These are phyloP conservation scores for Ryuthela nishihirai DNA, from an alignment of 2,888 invertebrate species.

Conservation along the genomic window DNA sequence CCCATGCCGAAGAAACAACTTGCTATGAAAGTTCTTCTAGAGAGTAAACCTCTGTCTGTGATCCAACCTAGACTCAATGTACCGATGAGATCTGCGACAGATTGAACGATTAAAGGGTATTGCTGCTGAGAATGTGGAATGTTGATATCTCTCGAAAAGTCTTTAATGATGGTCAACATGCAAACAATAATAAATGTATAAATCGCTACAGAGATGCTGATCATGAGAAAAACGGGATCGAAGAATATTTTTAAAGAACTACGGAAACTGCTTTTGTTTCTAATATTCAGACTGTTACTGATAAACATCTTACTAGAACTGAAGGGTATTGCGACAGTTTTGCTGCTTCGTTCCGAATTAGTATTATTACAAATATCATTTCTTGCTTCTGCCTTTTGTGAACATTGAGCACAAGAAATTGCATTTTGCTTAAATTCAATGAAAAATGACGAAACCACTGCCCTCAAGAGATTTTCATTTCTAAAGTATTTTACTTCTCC, in stretches of 20 bases:
- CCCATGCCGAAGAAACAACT: slow-evolving; percentile 19
- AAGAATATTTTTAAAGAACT: slow-evolving; percentile 13
- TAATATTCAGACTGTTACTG: too few relatives aligned
- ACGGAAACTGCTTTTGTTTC: too few relatives aligned
- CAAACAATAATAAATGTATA: slow-evolving; percentile 25
- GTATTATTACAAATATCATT: too few relatives aligned
- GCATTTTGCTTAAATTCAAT: too few relatives aligned
- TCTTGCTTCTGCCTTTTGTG: too few relatives aligned
- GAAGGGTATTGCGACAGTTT: too few relatives aligned
- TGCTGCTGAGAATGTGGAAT: slow-evolving; percentile 23
- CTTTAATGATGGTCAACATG: slow-evolving; percentile 39
- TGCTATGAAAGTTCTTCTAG: slow-evolving; percentile 9
- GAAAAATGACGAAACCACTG: too few relatives aligned
- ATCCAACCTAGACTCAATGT: slow-evolving; percentile 36
- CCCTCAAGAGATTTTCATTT: too few relatives aligned
- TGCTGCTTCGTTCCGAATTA: too few relatives aligned
- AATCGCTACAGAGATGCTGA: slow-evolving; percentile 15
- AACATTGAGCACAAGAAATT: too few relatives aligned
- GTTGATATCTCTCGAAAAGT: slow-evolving; percentile 36
- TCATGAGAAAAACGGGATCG: slow-evolving; percentile 22
- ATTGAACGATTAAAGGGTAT: slow-evolving; percentile 29
- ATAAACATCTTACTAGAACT: too few relatives aligned
- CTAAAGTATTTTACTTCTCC: too few relatives aligned
- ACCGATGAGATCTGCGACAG: slow-evolving; percentile 39
- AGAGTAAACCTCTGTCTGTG: slow-evolving; percentile 22